Evolutionary conservation across 2,797 vertebrate species (phyloP).

Genomic region (Spinibarbus caldwelli): DNA sequence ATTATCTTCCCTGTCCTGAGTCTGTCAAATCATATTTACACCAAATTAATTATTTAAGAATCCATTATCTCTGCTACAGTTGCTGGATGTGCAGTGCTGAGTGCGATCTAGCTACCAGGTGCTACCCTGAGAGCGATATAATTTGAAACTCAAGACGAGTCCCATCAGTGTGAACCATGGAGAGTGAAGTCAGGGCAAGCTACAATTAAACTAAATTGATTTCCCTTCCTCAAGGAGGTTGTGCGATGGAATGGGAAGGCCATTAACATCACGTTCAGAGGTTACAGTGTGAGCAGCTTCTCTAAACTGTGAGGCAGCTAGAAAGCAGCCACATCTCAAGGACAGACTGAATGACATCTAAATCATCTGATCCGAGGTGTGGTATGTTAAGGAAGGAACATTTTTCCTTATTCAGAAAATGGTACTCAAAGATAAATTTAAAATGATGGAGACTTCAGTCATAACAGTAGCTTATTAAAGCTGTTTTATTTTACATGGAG

Average conservation of each 20-base stretch:
- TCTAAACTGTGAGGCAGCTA: constrained; percentile 1
- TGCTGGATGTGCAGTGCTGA: constrained; percentile 60
- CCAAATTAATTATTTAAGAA: constrained; percentile 77
- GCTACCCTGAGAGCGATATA: constrained; percentile 63
- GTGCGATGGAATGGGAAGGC: constrained; percentile 65
- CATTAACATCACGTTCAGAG: constrained; percentile 74
- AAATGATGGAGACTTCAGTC: background rate
- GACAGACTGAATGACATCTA: constrained; percentile 19
- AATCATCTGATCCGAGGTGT: background rate
- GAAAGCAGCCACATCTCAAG: background rate
- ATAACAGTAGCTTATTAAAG: background rate
- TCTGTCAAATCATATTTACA: constrained; percentile 72
- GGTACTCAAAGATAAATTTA: background rate
- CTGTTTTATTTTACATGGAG: background rate
- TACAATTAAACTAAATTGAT: constrained; percentile 73
- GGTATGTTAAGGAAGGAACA: background rate
- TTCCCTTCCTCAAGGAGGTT: constrained; percentile 69
- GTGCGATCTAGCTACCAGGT: constrained; percentile 55
- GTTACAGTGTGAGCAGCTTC: background rate
- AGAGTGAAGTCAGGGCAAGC: constrained; percentile 58
- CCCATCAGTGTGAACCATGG: constrained; percentile 68
- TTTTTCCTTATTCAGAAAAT: background rate
- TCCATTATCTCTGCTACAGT: constrained; percentile 68
- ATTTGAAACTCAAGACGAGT: constrained; percentile 78
- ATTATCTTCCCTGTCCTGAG: constrained; percentile 62